phyloP scores from a whole-genome alignment of 2,113 vertebrate species.

The Ptyas mucosa region DNA sequence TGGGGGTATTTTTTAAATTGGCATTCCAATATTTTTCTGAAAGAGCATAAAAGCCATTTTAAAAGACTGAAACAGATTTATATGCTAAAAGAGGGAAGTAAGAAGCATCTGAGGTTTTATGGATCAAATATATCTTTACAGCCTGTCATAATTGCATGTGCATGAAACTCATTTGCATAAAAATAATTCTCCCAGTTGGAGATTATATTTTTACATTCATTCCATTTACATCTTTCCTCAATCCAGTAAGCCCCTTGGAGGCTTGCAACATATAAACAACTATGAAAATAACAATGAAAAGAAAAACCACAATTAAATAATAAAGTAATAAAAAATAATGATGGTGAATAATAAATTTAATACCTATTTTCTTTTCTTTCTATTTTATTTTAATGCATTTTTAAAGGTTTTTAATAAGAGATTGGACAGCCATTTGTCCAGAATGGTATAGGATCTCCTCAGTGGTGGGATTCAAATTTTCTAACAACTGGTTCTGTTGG shows the following conservation, averaged over 20 bases:
- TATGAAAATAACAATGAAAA: background rate
- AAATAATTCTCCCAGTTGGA: background rate
- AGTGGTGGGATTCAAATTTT: no score
- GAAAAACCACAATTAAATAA: background rate
- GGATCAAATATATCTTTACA: background rate
- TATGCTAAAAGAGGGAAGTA: background rate
- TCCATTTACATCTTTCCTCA: background rate
- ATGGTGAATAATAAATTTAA: background rate
- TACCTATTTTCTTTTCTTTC: background rate
- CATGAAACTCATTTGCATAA: background rate
- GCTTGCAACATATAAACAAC: background rate
- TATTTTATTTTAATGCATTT: background rate
- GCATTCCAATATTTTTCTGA: background rate
- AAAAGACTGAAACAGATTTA: background rate
- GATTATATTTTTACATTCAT: background rate
- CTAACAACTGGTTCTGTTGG: no score
- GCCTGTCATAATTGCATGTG: background rate
- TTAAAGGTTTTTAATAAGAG: no score
- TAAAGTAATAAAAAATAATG: background rate
- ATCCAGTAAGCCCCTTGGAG: background rate
- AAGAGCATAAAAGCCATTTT: background rate
- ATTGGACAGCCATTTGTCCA: no score
- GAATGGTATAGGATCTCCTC: no score
- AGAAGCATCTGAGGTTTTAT: background rate
- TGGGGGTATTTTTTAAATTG: background rate